Base-by-base conservation (phyloP, 2,113 vertebrate genomes). In the Chrysemys picta region DNA sequence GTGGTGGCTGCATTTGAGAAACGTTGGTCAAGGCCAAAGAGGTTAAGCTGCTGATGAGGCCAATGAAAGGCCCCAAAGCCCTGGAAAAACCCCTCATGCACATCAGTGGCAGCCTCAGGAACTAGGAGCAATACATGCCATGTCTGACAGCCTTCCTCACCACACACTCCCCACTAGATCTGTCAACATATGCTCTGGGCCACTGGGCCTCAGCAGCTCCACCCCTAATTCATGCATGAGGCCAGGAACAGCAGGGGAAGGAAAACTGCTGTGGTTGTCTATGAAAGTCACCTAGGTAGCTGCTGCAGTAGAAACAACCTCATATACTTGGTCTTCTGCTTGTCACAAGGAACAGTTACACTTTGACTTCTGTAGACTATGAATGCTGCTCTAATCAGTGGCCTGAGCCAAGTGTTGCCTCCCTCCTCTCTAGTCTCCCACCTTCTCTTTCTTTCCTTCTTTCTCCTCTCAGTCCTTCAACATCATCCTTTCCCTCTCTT, bases 331-430 rank as follows among this genome's bases (percentile, higher is more conserved):
- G 9, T 5, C 38, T 24, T 42, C 38, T 45, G 5, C 72, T 35
- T 52, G 35, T 75, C 82, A 59, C 2, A 11, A 72, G 52, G 47
- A 57, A 75, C 56, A 88, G 31, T 69, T 83, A 42, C 57, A 24
- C n/a, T 69, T 49, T 35, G 53, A 85, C 85, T 94, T 82, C 45
- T 56, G 84, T 45, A 86, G 85, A 78, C 53, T 25, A 56, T 80
- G n/a, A 22, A 3, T 0, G 11, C 27, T 82, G 72, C 62, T 91
- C 84, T 79, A 31, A 82, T 45, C n/a, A 89, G 65, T 83, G 42
- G 88, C 78, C 86, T 91, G 29, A 35, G 14, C 62, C 31, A 35
- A 65, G 62, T 35, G 14, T 65, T 65, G 27, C 57, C 27, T 59
- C 57, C 27, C 57, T 65, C 3, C 62, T 65, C 62, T 14, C 29